Evolutionary conservation across 2,113 vertebrate species (phyloP).

Genomic region (Entelurus aequoreus): DNA sequence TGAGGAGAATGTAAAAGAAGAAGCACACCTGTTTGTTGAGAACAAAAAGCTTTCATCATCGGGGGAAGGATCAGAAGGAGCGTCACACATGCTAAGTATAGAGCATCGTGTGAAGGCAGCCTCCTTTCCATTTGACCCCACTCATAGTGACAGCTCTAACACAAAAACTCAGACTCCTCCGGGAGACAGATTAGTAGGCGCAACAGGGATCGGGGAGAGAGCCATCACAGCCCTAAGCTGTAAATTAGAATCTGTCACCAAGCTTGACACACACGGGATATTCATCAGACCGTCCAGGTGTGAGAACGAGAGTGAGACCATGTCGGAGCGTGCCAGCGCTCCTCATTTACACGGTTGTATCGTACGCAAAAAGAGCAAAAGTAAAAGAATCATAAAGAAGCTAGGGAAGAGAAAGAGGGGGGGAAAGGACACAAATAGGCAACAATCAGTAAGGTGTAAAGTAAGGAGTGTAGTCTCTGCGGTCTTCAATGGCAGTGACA

Average conservation of each 20-base stretch:
- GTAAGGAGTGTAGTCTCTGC: conserved; percentile 69
- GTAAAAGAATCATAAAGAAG: conserved; percentile 41
- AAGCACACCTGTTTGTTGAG: conserved; percentile 54
- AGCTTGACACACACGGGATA: conserved; percentile 45
- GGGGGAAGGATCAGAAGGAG: conserved; percentile 48
- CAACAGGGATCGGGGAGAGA: conserved; percentile 53
- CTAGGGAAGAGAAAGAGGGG: conserved; percentile 57
- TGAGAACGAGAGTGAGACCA: conserved; percentile 47
- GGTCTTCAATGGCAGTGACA: conserved; percentile 56
- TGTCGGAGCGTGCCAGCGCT: conserved; percentile 30
- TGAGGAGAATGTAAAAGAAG: conserved; percentile 30
- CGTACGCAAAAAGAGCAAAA: conserved; percentile 44
- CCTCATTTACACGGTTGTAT: conserved; percentile 25
- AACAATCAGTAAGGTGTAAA: conserved; percentile 58
- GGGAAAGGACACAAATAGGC: conserved; percentile 56
- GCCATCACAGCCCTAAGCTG: conserved; percentile 72
- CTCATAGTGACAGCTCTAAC: conserved; percentile 55
- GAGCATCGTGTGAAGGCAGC: conserved; percentile 27
- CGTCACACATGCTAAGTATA: conserved; percentile 27
- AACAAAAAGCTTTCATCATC: conserved; percentile 44
- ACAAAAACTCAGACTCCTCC: conserved; percentile 65
- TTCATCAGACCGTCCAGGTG: conserved; percentile 58
- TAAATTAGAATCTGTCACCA: conserved; percentile 70
- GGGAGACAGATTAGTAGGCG: conserved; percentile 67
- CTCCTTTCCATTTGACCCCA: conserved; percentile 49